Conservation (phyloP, 2,797 vertebrate genomes). For the Thaleichthys pacificus region DNA sequence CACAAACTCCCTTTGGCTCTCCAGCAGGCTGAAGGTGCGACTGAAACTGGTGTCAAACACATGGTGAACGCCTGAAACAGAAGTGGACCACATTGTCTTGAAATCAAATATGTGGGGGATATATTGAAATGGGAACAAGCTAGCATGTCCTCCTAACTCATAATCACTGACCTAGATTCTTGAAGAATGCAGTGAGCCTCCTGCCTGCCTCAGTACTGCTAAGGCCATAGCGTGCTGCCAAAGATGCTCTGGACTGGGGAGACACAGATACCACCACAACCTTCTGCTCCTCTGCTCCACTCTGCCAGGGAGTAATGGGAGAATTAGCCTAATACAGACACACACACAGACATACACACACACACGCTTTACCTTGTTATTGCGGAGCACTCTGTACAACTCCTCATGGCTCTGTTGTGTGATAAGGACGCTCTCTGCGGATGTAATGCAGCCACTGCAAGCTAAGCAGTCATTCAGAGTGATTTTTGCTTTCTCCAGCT, state of each 20-base stretch:
- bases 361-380: constrained; percentile 78
- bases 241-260: constrained; percentile 88
- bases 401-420: constrained; percentile 93
- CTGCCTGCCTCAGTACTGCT: constrained; percentile 79
- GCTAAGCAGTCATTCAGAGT: constrained; percentile 93
- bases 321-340: not conserved
- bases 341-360: not conserved
- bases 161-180: constrained; percentile 72
- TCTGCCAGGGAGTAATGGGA: constrained; percentile 54
- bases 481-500: constrained; percentile 91
- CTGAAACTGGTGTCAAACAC: constrained; percentile 93
- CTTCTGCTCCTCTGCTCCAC: constrained; percentile 67
- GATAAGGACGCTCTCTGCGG: constrained; percentile 91
- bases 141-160: not conserved
- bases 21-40: constrained; percentile 91
- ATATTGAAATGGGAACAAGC: not conserved
- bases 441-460: constrained; percentile 96
- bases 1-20: constrained; percentile 91
- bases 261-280: constrained; percentile 89
- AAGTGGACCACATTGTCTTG: not conserved
- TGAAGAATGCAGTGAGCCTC: constrained; percentile 86
- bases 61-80: constrained; percentile 82
- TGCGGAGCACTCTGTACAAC: constrained; percentile 79
- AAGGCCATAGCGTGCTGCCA: constrained; percentile 82
- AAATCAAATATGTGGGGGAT: too few species aligned